Conservation (phyloP, 2,113 vertebrate species). For the Anseranas semipalmata region DNA sequence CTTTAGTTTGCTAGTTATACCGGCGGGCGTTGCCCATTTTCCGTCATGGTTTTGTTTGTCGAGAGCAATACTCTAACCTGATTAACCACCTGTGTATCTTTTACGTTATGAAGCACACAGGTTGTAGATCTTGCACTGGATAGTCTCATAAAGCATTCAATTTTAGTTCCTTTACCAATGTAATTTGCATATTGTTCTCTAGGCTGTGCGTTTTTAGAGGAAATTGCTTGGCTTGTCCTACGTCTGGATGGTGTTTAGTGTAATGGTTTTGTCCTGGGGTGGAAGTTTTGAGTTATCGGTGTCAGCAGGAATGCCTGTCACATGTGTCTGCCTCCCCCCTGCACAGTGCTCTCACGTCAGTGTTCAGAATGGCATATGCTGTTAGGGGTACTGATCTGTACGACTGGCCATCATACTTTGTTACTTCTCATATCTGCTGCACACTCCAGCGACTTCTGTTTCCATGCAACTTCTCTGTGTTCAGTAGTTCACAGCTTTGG, state of each 20-base stretch:
- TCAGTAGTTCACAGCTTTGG: background rate
- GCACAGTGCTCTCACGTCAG: background rate
- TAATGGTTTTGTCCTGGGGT: background rate
- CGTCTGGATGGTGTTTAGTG: background rate
- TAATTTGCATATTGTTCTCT: background rate
- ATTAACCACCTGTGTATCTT: accelerated
- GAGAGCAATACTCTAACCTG: too few species aligned
- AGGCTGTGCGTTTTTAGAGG: background rate
- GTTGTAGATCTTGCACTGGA: background rate
- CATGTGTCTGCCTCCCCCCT: background rate
- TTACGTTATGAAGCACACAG: accelerated
- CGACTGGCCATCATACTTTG: background rate
- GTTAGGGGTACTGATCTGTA: background rate
- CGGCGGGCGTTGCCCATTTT: background rate
- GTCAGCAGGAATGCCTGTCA: background rate
- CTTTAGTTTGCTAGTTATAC: background rate
- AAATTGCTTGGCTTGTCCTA: background rate
- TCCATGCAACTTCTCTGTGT: accelerated
- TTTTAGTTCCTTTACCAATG: background rate
- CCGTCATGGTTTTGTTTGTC: background rate
- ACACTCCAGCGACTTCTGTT: background rate
- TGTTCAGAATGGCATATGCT: background rate
- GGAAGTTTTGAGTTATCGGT: background rate
- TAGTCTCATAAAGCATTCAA: background rate
- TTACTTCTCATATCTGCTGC: background rate